phyloP scores from a whole-genome alignment of 2,113 vertebrate species.

The Tiliqua scincoides region DNA sequence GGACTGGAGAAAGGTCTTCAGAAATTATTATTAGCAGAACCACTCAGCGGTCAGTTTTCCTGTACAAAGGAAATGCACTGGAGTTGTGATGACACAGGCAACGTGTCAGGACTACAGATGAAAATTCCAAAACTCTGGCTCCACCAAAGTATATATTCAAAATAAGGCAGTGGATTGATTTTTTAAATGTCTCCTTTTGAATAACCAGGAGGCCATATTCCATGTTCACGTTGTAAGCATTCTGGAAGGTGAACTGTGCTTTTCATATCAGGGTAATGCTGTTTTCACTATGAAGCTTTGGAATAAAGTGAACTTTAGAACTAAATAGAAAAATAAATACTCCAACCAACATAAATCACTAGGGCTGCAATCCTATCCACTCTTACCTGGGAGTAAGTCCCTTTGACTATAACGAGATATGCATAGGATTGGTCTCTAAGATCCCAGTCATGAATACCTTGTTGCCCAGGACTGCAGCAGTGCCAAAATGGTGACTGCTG shows the following conservation, averaged over 20 bases:
- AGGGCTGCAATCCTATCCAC: too few relatives aligned
- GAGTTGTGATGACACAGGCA: background rate
- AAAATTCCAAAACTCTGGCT: background rate
- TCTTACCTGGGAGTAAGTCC: too few relatives aligned
- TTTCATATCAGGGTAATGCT: background rate
- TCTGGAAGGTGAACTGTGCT: background rate
- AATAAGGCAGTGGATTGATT: background rate
- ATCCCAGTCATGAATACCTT: too few relatives aligned
- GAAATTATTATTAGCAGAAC: slow-evolving; percentile 12
- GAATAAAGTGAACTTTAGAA: background rate
- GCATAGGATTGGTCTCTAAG: too few relatives aligned
- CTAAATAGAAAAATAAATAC: too few relatives aligned
- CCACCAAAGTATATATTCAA: background rate
- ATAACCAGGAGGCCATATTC: background rate
- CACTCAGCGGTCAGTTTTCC: background rate
- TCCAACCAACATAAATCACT: background rate
- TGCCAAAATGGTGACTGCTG: too few relatives aligned
- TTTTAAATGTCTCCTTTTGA: background rate
- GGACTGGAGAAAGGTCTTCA: slow-evolving; percentile 40
- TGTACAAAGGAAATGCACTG: background rate
- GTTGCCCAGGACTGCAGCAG: too few relatives aligned
- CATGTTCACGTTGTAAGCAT: background rate
- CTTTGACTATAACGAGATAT: too few relatives aligned
- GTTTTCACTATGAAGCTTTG: background rate
- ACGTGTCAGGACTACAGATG: background rate